Evolutionary conservation across 2,888 invertebrate species (phyloP).

Genomic region (Papilio protenor): DNA sequence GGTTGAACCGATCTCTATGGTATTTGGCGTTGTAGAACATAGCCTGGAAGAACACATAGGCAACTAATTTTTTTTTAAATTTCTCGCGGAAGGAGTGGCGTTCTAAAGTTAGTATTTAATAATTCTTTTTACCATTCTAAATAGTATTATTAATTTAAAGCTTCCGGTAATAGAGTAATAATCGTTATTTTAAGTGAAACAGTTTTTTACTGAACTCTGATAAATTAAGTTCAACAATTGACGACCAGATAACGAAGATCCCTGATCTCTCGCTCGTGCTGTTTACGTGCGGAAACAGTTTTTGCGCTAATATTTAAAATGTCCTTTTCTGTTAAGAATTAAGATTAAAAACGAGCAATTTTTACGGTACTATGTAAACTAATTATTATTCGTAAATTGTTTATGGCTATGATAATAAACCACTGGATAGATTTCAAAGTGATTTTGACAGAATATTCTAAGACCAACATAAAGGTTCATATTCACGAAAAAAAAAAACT

Average conservation of each 20-base stretch:
- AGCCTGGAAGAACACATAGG: no score
- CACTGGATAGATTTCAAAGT: no score
- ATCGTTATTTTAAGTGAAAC: conserved; percentile 52
- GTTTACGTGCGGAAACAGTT: conserved; percentile 52
- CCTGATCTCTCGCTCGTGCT: conserved; percentile 59
- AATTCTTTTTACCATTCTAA: conserved; percentile 14
- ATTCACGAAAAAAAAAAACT: no score
- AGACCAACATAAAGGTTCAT: no score
- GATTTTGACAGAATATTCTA: no score
- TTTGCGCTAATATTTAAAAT: conserved; percentile 44
- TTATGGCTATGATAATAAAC: no score
- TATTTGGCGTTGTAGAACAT: no score
- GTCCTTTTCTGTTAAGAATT: conserved; percentile 38
- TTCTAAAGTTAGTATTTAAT: background rate
- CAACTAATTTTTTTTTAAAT: no score
- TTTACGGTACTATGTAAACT: background rate
- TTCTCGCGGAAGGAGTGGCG: no score
- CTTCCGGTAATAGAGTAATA: conserved; percentile 8
- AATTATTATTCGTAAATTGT: background rate
- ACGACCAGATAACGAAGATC: conserved; percentile 61
- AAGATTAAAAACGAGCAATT: background rate
- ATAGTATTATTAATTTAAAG: conserved; percentile 29
- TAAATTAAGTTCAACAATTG: conserved; percentile 66
- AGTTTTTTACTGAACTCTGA: conserved; percentile 56
- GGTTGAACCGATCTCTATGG: no score